Conservation (phyloP, 2,797 vertebrate genomes). For the Sebastolobus altivelis region DNA sequence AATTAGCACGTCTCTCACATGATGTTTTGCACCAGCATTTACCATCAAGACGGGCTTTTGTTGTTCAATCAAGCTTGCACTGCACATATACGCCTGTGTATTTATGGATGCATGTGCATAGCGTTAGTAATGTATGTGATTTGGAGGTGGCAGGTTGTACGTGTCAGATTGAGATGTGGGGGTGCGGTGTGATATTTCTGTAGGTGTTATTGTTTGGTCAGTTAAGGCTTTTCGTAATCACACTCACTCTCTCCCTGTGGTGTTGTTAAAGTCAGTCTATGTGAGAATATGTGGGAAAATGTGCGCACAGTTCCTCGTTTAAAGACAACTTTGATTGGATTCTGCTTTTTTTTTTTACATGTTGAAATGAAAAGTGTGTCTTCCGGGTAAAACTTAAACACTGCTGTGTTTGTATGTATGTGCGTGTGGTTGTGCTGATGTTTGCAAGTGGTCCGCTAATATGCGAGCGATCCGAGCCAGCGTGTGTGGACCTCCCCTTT, state of each 20-base stretch:
- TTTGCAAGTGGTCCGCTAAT: not conserved
- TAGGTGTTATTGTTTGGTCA: slow-evolving; percentile 83
- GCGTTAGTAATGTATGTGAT: slow-evolving; percentile 58
- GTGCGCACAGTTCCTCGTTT: slow-evolving; percentile 47
- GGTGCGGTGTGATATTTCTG: slow-evolving; percentile 73
- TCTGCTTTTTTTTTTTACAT: slow-evolving; percentile 14
- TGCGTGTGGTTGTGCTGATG: not conserved
- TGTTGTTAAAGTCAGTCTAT: slow-evolving; percentile 63
- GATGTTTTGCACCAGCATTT: slow-evolving; percentile 36
- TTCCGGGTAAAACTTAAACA: slow-evolving; percentile 2
- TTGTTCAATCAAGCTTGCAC: slow-evolving; percentile 29
- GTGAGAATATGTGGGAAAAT: slow-evolving; percentile 71
- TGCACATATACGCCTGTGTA: slow-evolving; percentile 20
- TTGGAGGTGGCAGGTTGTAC: slow-evolving; percentile 75
- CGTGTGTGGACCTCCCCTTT: slow-evolving; percentile 57
- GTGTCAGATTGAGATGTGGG: slow-evolving; percentile 78
- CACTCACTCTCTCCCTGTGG: slow-evolving; percentile 65
- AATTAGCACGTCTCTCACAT: slow-evolving; percentile 47
- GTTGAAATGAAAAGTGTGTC: slow-evolving; percentile 23
- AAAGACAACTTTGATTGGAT: slow-evolving; percentile 54
- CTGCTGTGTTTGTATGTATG: slow-evolving; percentile 13
- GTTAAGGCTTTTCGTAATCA: slow-evolving; percentile 71
- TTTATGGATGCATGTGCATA: slow-evolving; percentile 42
- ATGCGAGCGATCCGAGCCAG: slow-evolving; percentile 35
- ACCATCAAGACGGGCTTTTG: slow-evolving; percentile 25